Evolutionary conservation across 2,113 vertebrate genomes (phyloP), one percentile per base, ranked within the genome.

Genomic region (Podarcis muralis): DNA sequence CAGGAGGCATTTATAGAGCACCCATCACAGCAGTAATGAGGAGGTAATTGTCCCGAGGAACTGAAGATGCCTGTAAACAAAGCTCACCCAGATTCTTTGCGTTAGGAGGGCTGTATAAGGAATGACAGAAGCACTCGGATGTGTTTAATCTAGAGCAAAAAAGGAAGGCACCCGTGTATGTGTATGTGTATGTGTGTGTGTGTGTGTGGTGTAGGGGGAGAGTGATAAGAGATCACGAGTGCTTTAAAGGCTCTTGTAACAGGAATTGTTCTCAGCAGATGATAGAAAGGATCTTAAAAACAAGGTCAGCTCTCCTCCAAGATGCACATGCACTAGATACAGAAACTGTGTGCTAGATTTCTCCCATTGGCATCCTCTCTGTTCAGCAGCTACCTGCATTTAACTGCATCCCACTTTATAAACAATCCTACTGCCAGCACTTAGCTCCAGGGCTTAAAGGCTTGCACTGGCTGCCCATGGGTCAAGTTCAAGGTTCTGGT

Each of bases 1-100:
- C 20, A 59, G 2, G 6, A 83, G 80, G 80, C 81, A 71, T 87
- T 90, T 90, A 78, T 85, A 18, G 85, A 90, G 65, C 62, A 83
- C 72, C 62, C 81, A 71, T 83, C 81, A 90, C 32, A 18, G 4
- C 74, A 1, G 74, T 83, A 87, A 90, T 83, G 85, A 90, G 85
- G 65, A 90, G 62, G 66, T 78, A 90, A 83, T 78, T 90, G 48
- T 48, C 65, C 80, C 62, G 20, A 78, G 84, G 62, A 48, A 62
- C 65, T 78, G 76, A 80, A 85, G 83, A 72, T 72, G 65, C 81
- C 35, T 69, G 74, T 78, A 90, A 83, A 79, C 65, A 78, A 90
- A 83, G 65, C 81, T 83, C 72, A 72, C 9, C 62, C 74, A 78
- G 62, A 68, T 77, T 37, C 62, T 30, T 72, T 23, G 66, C 48